Base-by-base conservation (phyloP, 2,113 vertebrate species). In the Tinamus guttatus region DNA sequence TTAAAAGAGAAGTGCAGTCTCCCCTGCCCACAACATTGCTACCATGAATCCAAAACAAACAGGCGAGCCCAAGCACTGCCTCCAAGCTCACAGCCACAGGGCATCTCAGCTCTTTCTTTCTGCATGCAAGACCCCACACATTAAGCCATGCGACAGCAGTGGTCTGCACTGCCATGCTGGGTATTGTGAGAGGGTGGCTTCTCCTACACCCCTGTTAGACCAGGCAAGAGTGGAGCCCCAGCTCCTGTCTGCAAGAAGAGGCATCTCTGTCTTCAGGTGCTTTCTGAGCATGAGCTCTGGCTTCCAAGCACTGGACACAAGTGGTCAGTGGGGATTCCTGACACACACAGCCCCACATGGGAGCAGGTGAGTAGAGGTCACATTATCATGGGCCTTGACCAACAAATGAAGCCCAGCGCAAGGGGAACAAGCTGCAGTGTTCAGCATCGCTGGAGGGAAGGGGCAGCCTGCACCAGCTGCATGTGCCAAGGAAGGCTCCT, bases 401-500 rank as follows among this genome's bases (percentile, higher is more conserved):
- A 82, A 32, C 25, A 87, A n/a, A 30, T 10, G 68, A 92, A 92
- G 71, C 15, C 11, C 43, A 56, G 30, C 27, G 36, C 3, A 20
- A 65, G 27, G 21, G 11, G 49, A 76, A 18, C 9, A 68, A 68
- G 27, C 28, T 34, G 47, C n/a, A 75, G 45, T 40, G 58, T 34
- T 41, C 65, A 69, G 54, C 52, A 60, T 27, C 25, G 18, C 24
- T 19, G 7, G n/a, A 2, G 10, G 63, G 30, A 79, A 1, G 0
- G 32, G 27, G 8, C 11, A 25, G 15, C 22, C 62, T 34, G 49
- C 40, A 28, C 15, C 21, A 45, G 34, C 43, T 49, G 5, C 11
- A 4, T 1, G 80, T 36, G 11, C 47, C 25, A 71, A 28, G 65
- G 11, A 51, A 12, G 0, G 0, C 0, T 1, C 45, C 5, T 81